Evolutionary conservation across 2,888 invertebrate species (phyloP).

Genomic region (Eilema caniola): DNA sequence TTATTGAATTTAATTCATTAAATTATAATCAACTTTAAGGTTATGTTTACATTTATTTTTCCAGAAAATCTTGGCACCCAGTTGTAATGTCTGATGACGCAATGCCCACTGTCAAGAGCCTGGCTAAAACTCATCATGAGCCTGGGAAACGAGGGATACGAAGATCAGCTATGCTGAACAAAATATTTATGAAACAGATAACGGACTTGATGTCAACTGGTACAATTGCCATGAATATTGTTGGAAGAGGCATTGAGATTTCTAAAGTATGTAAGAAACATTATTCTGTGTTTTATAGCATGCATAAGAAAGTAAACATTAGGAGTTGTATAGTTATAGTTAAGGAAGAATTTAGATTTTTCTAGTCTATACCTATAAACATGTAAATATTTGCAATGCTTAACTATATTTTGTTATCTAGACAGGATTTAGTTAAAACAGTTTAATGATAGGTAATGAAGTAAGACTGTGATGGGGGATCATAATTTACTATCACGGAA

Average conservation of each 20-base stretch:
- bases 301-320: too few species aligned
- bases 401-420: too few species aligned
- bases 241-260: slow-evolving; percentile 91
- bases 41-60: slow-evolving; percentile 39
- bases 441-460: too few species aligned
- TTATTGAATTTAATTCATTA: background rate
- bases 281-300: background rate
- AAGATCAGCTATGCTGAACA: slow-evolving; percentile 90
- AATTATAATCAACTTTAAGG: slow-evolving; percentile 9
- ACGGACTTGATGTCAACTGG: slow-evolving; percentile 93
- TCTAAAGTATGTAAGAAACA: slow-evolving; percentile 82
- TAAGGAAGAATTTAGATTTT: too few species aligned
- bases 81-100: slow-evolving; percentile 53
- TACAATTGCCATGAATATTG: slow-evolving; percentile 86
- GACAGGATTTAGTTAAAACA: too few species aligned
- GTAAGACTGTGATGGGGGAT: too few species aligned
- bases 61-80: slow-evolving; percentile 73
- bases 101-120: slow-evolving; percentile 73
- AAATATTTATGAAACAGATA: slow-evolving; percentile 93
- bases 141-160: slow-evolving; percentile 85
- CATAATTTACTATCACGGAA: too few species aligned
- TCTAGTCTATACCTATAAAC: too few species aligned
- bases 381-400: too few species aligned
- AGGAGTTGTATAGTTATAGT: too few species aligned
- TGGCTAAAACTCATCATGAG: slow-evolving; percentile 79